Percentiles rank a stretch among this genome's conserved stretches.
These are phyloP conservation scores for Heterohyrax brucei DNA, from an alignment of 2,797 vertebrate species.

Conservation along the genomic window DNA sequence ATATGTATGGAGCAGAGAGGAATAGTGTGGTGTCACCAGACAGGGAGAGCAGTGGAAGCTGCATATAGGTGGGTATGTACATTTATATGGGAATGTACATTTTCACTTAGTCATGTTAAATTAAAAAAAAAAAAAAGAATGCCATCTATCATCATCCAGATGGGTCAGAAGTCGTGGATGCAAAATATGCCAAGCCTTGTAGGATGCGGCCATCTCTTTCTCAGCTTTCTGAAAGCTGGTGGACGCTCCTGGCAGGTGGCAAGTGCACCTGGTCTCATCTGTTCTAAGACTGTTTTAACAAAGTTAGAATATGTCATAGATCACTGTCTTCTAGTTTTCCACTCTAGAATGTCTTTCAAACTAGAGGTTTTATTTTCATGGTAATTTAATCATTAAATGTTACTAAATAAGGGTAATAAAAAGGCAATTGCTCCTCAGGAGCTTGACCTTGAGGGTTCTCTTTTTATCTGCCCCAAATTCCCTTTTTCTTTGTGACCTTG, in stretches of 20 bases:
- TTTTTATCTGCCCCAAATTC: constrained; percentile 56
- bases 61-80: too few relatives aligned
- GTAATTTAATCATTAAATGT: constrained; percentile 80
- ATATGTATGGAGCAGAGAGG: too few relatives aligned
- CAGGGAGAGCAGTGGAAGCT: too few relatives aligned
- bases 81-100: too few relatives aligned
- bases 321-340: constrained; percentile 62
- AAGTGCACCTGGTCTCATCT: neutral
- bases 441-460: constrained; percentile 69
- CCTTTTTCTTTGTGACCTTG: constrained; percentile 73
- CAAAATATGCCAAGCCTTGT: neutral
- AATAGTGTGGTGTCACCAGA: too few relatives aligned
- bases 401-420: constrained; percentile 79
- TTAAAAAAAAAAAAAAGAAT: neutral
- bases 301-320: constrained; percentile 19
- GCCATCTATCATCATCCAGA: neutral
- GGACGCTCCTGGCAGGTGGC: neutral
- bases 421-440: constrained; percentile 71
- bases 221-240: neutral
- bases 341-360: constrained; percentile 64
- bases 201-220: neutral
- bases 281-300: neutral
- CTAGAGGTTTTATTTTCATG: constrained; percentile 78
- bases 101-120: too few relatives aligned
- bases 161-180: neutral